Evolutionary conservation across 1,140 invertebrate species (phyloP).

Genomic region (Euglossa dilemma): DNA sequence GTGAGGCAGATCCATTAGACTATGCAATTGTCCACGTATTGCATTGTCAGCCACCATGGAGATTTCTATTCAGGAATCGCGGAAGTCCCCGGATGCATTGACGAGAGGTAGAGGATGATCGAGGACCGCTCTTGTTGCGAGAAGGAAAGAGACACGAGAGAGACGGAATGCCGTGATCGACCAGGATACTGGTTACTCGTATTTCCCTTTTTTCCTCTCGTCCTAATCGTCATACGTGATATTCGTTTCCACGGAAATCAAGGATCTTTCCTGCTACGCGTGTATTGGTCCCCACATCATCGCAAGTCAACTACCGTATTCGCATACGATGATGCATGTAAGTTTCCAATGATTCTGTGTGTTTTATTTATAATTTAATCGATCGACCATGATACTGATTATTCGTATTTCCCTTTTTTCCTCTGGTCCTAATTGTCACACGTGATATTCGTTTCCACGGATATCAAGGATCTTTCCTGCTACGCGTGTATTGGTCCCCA

Average conservation of each 20-base stretch:
- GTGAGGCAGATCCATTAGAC: slow-evolving; percentile 68
- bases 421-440: slow-evolving; percentile 24
- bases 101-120: slow-evolving; percentile 67
- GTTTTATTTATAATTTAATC: too few species aligned
- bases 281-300: neutral
- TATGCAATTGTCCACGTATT: slow-evolving; percentile 69
- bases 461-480: slow-evolving; percentile 20
- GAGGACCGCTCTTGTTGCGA: slow-evolving; percentile 68
- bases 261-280: slow-evolving; percentile 9
- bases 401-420: slow-evolving; percentile 39
- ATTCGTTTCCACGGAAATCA: slow-evolving; percentile 11
- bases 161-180: slow-evolving; percentile 40
- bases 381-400: slow-evolving; percentile 53
- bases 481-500: neutral
- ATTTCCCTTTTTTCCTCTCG: slow-evolving; percentile 37
- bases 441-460: slow-evolving; percentile 20
- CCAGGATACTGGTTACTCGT: slow-evolving; percentile 50
- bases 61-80: slow-evolving; percentile 69
- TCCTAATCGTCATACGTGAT: slow-evolving; percentile 26
- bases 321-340: too few species aligned
- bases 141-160: slow-evolving; percentile 63
- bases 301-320: neutral
- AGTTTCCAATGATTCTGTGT: too few species aligned
- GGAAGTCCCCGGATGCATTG: slow-evolving; percentile 66
- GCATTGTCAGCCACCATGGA: slow-evolving; percentile 66